These are phyloP conservation scores for Mobula hypostoma DNA, from an alignment of 2,113 vertebrate genomes.

Conservation along the genomic window DNA sequence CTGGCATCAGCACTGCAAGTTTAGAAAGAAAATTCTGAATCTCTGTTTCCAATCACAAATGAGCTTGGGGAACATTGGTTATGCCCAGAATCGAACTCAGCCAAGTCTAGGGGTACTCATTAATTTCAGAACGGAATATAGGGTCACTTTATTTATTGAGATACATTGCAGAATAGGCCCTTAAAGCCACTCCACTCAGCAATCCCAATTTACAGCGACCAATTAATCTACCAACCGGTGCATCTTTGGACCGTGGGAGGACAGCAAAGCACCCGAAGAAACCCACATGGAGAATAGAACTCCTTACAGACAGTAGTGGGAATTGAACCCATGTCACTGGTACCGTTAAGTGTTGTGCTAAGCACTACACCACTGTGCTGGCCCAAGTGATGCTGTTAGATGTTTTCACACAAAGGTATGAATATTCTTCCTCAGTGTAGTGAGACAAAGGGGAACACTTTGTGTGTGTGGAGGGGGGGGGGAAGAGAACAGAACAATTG, in stretches of 20 bases:
- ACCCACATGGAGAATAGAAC: too few species aligned
- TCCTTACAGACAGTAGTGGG: too few species aligned
- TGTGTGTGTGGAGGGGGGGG: neutral
- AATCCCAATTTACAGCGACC: too few species aligned
- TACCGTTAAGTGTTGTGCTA: too few species aligned
- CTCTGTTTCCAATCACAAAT: neutral
- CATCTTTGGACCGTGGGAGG: too few species aligned
- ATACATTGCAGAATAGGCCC: too few species aligned
- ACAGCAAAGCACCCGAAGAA: too few species aligned
- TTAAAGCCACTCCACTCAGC: too few species aligned
- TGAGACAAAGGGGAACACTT: neutral
- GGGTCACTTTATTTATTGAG: neutral
- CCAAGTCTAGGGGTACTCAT: neutral
- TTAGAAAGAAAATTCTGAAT: neutral
- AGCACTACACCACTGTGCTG: neutral
- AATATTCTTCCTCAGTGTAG: neutral
- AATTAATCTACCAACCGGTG: too few species aligned
- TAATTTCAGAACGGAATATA: neutral
- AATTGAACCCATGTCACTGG: too few species aligned
- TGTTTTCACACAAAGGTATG: neutral
- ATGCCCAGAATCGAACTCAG: neutral
- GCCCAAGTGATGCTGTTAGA: neutral
- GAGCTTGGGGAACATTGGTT: neutral
- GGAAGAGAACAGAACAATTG: neutral
- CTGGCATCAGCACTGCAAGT: neutral